These are phyloP conservation scores for Acrocera orbiculus DNA, from an alignment of 2,888 invertebrate genomes.

Conservation along the genomic window DNA sequence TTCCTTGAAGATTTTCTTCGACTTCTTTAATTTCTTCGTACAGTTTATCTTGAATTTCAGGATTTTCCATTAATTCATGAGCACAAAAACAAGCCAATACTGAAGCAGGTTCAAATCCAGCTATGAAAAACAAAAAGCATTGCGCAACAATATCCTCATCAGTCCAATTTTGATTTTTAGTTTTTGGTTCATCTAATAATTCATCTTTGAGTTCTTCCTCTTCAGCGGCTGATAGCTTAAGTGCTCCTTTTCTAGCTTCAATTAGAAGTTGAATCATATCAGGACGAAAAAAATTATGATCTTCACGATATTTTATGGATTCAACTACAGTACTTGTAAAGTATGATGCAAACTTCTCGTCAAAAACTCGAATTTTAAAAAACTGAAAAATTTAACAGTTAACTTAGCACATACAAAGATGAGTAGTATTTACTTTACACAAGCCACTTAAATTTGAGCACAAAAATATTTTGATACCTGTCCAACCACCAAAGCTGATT, in stretches of 20 bases:
- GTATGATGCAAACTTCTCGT: conserved; percentile 23
- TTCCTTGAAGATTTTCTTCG: conserved; percentile 27
- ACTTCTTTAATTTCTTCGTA: conserved; percentile 37
- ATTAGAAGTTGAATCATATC: conserved; percentile 39
- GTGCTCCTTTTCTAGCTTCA: conserved; percentile 32
- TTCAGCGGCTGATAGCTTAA: conserved; percentile 22
- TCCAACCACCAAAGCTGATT: conserved; percentile 24
- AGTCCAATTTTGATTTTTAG: too few species aligned
- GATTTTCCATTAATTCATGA: conserved; percentile 39
- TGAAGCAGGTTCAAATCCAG: conserved; percentile 36
- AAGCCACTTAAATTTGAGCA: conserved; percentile 13
- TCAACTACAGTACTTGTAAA: conserved; percentile 22
- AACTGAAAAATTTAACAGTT: conserved; percentile 10
- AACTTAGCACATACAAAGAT: too few species aligned
- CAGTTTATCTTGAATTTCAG: conserved; percentile 38
- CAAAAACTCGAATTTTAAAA: conserved; percentile 23
- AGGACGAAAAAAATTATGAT: conserved; percentile 32
- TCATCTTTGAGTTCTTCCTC: conserved; percentile 14
- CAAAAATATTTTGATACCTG: conserved; percentile 18
- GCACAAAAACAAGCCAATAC: conserved; percentile 34
- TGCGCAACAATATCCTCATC: conserved; percentile 41
- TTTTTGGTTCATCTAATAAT: too few species aligned
- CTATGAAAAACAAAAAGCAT: conserved; percentile 37
- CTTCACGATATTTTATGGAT: conserved; percentile 32
- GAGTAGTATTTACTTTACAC: conserved; percentile 15